Conservation (phyloP, 37 sponge, comb jelly and placozoan genomes). For the Lycopodina hypogea region DNA sequence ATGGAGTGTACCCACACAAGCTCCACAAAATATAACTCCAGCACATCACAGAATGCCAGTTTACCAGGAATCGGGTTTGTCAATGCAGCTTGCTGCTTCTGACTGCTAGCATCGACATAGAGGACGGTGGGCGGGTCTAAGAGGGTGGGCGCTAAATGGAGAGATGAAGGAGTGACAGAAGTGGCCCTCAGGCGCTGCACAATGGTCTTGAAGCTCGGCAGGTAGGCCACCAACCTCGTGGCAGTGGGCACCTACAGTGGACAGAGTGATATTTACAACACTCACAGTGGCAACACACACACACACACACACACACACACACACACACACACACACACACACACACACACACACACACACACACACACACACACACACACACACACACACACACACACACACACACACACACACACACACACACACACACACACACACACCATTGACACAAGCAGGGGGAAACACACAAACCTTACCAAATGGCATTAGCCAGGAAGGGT, state of each 20-base stretch:
- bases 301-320: constrained; percentile 11
- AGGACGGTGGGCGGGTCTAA: background rate
- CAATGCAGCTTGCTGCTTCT: too few species aligned
- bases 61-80: too few species aligned
- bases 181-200: constrained; percentile 64
- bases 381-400: constrained; percentile 34
- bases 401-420: constrained; percentile 19
- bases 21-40: too few species aligned
- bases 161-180: constrained; percentile 53
- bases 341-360: constrained; percentile 38
- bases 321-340: constrained; percentile 28
- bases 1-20: too few species aligned
- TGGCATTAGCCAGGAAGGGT: too few species aligned
- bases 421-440: too few species aligned
- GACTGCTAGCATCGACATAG: background rate
- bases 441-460: too few species aligned
- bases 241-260: background rate
- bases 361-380: constrained; percentile 41
- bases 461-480: too few species aligned
- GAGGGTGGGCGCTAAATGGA: constrained; percentile 1
- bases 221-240: constrained; percentile 48
- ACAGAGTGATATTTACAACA: too few species aligned
- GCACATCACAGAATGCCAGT: too few species aligned
- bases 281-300: constrained; percentile 15
- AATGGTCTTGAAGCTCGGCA: constrained; percentile 64